phyloP scores from a whole-genome alignment of 1,140 invertebrate species.

The Agrypnia vestita region DNA sequence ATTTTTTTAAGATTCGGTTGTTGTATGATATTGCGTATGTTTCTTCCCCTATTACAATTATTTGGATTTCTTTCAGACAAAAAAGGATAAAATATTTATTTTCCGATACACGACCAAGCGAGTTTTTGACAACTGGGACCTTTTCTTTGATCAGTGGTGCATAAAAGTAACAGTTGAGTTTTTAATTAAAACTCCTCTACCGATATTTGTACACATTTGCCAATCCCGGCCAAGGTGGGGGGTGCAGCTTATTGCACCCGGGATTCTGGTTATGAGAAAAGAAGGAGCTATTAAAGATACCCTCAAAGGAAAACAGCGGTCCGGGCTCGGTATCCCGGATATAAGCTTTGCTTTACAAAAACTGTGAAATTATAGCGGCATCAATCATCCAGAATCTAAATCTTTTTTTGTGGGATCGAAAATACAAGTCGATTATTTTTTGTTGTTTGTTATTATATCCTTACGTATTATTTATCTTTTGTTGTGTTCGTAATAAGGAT shows the following conservation, averaged over 20 bases:
- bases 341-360: slow-evolving; percentile 41
- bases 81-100: too few species aligned
- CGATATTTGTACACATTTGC: slow-evolving; percentile 15
- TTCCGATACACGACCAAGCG: too few species aligned
- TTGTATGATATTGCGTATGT: too few species aligned
- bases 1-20: too few species aligned
- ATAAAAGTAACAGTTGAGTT: not conserved
- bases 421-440: not conserved
- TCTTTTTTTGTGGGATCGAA: slow-evolving; percentile 30
- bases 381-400: slow-evolving; percentile 31
- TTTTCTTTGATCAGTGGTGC: too few species aligned
- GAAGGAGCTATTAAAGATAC: slow-evolving; percentile 30
- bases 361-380: slow-evolving; percentile 40
- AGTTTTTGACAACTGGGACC: too few species aligned
- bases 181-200: slow-evolving; percentile 15
- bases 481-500: not conserved
- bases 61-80: too few species aligned
- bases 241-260: slow-evolving; percentile 21
- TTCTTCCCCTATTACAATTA: too few species aligned
- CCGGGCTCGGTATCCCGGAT: slow-evolving; percentile 6
- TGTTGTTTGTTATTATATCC: not conserved
- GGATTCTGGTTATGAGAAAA: slow-evolving; percentile 41
- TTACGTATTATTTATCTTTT: not conserved
- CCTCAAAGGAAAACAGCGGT: slow-evolving; percentile 26
- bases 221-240: not conserved